Conservation (phyloP, 2,797 vertebrate species). For the Halcyon smyrnensis region DNA sequence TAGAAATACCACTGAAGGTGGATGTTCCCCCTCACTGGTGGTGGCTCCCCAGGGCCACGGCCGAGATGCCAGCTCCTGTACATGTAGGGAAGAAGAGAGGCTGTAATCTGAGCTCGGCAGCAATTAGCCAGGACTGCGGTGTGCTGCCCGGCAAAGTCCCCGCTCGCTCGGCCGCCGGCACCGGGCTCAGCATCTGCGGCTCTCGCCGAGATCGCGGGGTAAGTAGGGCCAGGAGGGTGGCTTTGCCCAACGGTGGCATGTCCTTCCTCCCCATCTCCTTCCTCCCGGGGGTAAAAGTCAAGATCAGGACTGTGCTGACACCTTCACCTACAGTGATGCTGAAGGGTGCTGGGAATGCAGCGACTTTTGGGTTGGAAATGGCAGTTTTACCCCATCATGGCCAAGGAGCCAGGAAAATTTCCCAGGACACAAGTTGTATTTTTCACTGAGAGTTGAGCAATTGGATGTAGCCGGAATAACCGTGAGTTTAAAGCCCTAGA, state of each 20-base stretch:
- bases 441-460: neutral
- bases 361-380: neutral
- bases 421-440: fast-evolving
- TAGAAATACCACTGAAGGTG: neutral
- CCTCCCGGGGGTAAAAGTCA: neutral
- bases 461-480: neutral
- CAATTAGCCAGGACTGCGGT: neutral
- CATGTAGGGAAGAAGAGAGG: constrained; percentile 47
- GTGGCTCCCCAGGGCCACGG: neutral
- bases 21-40: neutral
- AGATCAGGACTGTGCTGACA: neutral
- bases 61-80: constrained; percentile 28
- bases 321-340: neutral
- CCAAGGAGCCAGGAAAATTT: neutral
- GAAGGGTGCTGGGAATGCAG: fast-evolving
- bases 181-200: neutral
- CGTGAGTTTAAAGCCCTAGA: neutral
- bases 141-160: neutral
- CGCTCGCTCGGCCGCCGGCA: neutral
- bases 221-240: neutral
- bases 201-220: neutral
- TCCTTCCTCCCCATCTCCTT: neutral
- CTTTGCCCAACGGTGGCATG: neutral
- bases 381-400: fast-evolving
- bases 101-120: constrained; percentile 42